Percentiles rank a stretch among this genome's conserved stretches.
Conservation (phyloP, 2,797 vertebrate genomes). For the Anguilla anguilla region DNA sequence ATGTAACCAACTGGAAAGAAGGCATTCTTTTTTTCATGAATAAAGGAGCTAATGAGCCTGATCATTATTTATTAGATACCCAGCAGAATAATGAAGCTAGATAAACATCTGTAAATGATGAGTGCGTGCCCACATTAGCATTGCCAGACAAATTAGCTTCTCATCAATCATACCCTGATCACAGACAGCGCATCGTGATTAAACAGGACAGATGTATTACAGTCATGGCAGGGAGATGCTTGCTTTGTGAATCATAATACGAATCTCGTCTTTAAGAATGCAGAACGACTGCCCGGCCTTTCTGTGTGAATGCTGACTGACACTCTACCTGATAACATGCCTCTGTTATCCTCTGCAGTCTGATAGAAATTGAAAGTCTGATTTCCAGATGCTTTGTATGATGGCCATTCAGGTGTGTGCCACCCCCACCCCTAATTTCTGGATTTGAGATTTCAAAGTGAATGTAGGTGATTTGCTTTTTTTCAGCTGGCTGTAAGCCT, state of each 20-base stretch:
- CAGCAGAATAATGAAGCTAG: not conserved
- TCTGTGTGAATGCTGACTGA: not conserved
- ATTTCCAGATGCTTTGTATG: not conserved
- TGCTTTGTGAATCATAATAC: not conserved
- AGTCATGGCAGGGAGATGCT: not conserved
- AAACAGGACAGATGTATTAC: not conserved
- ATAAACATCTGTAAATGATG: slow-evolving; percentile 3
- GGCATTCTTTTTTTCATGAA: not conserved
- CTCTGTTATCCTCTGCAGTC: not conserved
- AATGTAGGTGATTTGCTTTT: not conserved
- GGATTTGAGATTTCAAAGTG: not conserved
- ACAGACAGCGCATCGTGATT: not conserved
- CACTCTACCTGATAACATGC: not conserved
- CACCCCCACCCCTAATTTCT: not conserved
- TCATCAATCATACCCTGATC: not conserved
- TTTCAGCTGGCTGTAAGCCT: too few species aligned
- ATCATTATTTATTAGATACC: not conserved
- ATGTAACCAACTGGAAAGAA: not conserved
- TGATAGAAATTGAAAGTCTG: not conserved
- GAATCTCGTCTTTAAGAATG: not conserved
- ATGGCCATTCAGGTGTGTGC: not conserved
- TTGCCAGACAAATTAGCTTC: slow-evolving; percentile 11
- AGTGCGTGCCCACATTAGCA: not conserved
- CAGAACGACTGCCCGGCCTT: not conserved
- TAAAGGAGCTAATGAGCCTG: not conserved